These are phyloP conservation scores for Plutella xylostella DNA, from an alignment of 2,888 invertebrate genomes.

Conservation along the genomic window DNA sequence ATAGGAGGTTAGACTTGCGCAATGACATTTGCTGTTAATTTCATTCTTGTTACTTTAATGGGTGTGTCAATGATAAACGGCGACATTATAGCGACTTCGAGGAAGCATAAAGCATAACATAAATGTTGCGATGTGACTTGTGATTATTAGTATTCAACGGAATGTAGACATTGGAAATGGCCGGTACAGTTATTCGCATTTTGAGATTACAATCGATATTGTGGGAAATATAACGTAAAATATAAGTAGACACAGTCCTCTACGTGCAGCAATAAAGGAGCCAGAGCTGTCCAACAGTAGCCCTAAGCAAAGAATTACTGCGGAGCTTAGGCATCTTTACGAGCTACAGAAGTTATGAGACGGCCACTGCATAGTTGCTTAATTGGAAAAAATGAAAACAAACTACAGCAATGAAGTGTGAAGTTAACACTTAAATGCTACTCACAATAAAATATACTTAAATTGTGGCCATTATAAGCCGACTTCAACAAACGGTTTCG, in stretches of 20 bases:
- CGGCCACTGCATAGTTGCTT: not conserved
- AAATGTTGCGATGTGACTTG: no score
- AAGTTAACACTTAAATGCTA: slow-evolving; percentile 11
- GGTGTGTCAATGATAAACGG: slow-evolving; percentile 1
- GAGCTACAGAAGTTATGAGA: not conserved
- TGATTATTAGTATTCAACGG: no score
- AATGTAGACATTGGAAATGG: no score
- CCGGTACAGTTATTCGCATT: no score
- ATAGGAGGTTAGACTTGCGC: slow-evolving; percentile 28
- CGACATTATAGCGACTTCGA: no score
- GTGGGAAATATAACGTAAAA: no score
- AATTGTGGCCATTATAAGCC: slow-evolving; percentile 2
- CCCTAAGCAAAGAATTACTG: no score
- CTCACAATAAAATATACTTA: slow-evolving; percentile 12
- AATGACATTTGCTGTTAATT: slow-evolving; percentile 8
- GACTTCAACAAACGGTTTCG: slow-evolving; percentile 24
- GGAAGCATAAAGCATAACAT: no score
- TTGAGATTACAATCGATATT: no score
- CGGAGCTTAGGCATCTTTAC: not conserved
- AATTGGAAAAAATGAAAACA: slow-evolving; percentile 1
- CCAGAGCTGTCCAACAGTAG: no score
- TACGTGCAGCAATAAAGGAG: no score
- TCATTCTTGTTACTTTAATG: slow-evolving; percentile 3
- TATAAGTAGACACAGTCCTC: no score
- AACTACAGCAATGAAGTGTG: slow-evolving; percentile 6